Evolutionary conservation across 2,113 vertebrate species (phyloP), one percentile per base, ranked within the genome.

Genomic region (Balaenoptera acutorostrata): DNA sequence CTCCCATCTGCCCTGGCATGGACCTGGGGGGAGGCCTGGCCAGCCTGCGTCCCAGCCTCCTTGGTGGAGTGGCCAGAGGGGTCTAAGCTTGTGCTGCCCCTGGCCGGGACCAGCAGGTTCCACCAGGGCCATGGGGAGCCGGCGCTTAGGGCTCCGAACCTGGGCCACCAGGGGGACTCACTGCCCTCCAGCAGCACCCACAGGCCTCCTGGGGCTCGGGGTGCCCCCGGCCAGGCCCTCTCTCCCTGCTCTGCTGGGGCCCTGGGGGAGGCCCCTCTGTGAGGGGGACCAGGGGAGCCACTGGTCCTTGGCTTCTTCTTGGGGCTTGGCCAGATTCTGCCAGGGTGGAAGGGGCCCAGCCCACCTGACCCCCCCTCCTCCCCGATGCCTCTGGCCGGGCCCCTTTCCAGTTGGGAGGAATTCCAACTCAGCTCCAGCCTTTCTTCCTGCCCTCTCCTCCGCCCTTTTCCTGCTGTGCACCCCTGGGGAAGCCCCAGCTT

Each of bases 381-480:
- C 69, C 39, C 1, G 1, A 10, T 0, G 8, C 44, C 31, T 20
- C 36, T 15, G 36, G 66, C 55, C 49, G 4, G 57, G 71, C 85
- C 91, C 57, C 91, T 92, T 92, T 97, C 95, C 49, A 69, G 78
- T 52, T 33, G 0, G 18, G 75, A 80, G 33, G 77, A 95, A 95
- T 88, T 97, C 96, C 71, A 14, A 61, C 69, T 12, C 14, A 17
- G 64, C 83, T 55, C 86, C 3, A 15, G 97, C 77, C 90, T 87
- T 68, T 66, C 90, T 97, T 97, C 96, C 96, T 96, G 95, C 44
- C 59, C 27, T 18, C 8, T 25, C 21, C 82, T n/a, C 83, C 78
- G 25, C 97, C 97, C 94, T 90, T 86, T 97, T 97, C 98, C 98
- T 97, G 94, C 83, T 5, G 6, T 4, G 23, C 81, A 74, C 71